Evolutionary conservation across 2,888 invertebrate genomes (phyloP), one percentile per base, ranked within the genome.

Genomic region (Dascillus cervinus): DNA sequence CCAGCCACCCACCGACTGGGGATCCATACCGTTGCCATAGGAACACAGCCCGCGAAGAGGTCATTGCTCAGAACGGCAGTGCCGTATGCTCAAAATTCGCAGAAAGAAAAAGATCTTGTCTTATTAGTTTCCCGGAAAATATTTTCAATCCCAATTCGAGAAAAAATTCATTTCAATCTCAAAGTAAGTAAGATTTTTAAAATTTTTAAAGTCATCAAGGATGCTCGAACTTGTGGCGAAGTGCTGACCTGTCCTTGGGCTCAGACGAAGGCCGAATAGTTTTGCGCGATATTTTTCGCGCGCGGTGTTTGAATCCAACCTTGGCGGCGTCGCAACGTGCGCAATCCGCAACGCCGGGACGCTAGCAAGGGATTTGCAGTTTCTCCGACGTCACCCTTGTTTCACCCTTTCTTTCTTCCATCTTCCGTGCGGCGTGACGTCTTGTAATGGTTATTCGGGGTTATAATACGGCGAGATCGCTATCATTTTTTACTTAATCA

Each of bases 1-100:
- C 48, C 50, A 45, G 46, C 50, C 43, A 31, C 41, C 46, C 40
- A 37, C 39, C 29, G 35, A 36, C 39, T 33, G 41, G 50, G 48
- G 53, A 50, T 53, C 55, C 44, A 53, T 52, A 53, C 49, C 41
- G 55, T 55, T 44, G 46, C 47, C 44, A 46, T 51, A 43, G 52
- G 32, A 49, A 55, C 55, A 41, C 41, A 44, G 47, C 53, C 47
- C 46, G 49, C 42, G 39, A 43, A 51, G 51, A 52, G 53, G 55
- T 54, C 55, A 52, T 54, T 53, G 53, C 53, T 50, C 55, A 55
- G 44, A 34, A 47, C 44, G 43, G 44, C 41, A 40, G 41, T 46
- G 17, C 8, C 17, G 17, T 17, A 17, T 17, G 5, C 5, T 17
- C 8, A 17, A 17, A 17, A 17, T 17, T 17, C 8, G 4, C 8